Evolutionary conservation across 2,113 vertebrate genomes (phyloP), one percentile per base, ranked within the genome.

Genomic region (Indri indri): DNA sequence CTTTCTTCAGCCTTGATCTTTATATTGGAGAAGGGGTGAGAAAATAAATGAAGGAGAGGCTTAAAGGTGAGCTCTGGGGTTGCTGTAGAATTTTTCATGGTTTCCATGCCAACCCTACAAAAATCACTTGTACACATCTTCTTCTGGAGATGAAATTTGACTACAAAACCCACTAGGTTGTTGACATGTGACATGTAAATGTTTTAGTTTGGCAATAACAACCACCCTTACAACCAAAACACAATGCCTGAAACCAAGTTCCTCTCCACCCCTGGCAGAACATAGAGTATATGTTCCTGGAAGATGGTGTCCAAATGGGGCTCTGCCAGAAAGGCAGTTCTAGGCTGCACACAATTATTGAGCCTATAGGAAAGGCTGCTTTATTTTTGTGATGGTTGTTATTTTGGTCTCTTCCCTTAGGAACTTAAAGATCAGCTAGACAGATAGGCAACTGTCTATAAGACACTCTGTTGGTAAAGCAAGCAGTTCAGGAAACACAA

Each of bases 181-280:
- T 95, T 93, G 77, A 95, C 40, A 90, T 16, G 23, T 65, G 63
- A 77, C 61, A 90, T 82, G 81, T 9, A 87, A 76, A 92, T 89
- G 34, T 90, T 96, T 95, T 40, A 73, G 27, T 76, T 42, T 88
- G 95, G 94, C 90, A 97, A 81, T 93, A 95, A 95, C 70, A 95
- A 23, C 73, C 66, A 61, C 59, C 40, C 89, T 94, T 30, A 90
- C 10, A 57, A 88, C 40, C 68, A 95, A 96, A 97, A 65, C 32
- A 71, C 5, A 30, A 37, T 66, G 42, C 88, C 65, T 91, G 54
- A 74, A 90, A 96, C 50, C 88, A 83, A 37, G 86, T 52, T 50
- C 91, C 89, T 92, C 66, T 73, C 79, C 18, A 13, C 13, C 32
- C 25, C 61, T 92, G 90, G 95, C 92, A 97, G 97, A 97, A 97